phyloP scores from a whole-genome alignment of 1,140 invertebrate species.

The Druon quercuslanigerum region DNA sequence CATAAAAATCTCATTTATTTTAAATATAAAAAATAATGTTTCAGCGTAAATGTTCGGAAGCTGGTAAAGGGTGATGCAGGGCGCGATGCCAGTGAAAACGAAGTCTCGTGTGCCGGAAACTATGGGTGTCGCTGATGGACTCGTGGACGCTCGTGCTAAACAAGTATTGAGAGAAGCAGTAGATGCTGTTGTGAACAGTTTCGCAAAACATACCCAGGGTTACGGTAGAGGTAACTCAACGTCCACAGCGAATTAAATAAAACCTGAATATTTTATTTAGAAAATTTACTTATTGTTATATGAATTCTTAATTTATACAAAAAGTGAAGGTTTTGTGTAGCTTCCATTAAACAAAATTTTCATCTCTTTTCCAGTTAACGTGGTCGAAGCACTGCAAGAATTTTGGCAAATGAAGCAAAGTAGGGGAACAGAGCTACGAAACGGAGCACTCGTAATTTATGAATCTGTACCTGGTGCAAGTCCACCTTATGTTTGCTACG shows the following conservation, averaged over 20 bases:
- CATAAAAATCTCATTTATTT: no score
- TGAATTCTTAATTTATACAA: no score
- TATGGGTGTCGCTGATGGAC: constrained; percentile 69
- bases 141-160: constrained; percentile 81
- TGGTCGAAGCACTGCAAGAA: constrained; percentile 95
- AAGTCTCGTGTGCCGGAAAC: constrained; percentile 71
- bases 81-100: constrained; percentile 73
- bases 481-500: constrained; percentile 95
- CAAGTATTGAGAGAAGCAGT: constrained; percentile 86
- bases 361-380: constrained; percentile 84
- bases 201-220: constrained; percentile 86
- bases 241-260: constrained; percentile 40
- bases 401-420: constrained; percentile 98
- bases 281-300: no score
- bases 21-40: constrained; percentile 21
- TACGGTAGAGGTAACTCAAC: constrained; percentile 82
- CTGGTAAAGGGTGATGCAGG: constrained; percentile 62
- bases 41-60: constrained; percentile 51
- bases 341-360: constrained; percentile 15
- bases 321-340: constrained; percentile 12
- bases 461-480: constrained; percentile 93
- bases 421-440: constrained; percentile 89
- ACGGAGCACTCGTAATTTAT: constrained; percentile 94
- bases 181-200: constrained; percentile 86
- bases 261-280: constrained; percentile 30